Percentiles rank a stretch among this genome's conserved stretches.
phyloP scores from a whole-genome alignment of 2,888 invertebrate genomes.

The Nebria brevicollis region DNA sequence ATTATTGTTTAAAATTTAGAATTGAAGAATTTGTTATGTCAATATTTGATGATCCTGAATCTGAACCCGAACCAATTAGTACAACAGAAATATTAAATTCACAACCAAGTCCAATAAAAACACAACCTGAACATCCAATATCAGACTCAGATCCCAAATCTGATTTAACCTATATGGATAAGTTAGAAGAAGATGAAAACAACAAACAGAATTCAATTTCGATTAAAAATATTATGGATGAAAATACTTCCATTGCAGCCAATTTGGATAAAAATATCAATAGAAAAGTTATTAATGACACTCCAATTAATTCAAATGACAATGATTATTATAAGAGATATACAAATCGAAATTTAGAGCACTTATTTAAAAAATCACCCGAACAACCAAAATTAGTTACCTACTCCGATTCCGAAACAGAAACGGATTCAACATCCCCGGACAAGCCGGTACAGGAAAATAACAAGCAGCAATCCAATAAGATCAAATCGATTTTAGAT shows the following conservation, averaged over 20 bases:
- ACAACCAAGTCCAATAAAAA: too few species aligned
- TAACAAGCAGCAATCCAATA: neutral
- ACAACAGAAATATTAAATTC: neutral
- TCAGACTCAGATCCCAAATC: neutral
- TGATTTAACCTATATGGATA: neutral
- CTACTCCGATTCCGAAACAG: neutral
- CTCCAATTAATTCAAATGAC: neutral
- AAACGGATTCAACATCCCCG: neutral
- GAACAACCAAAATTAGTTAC: neutral
- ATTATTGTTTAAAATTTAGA: conserved; percentile 22
- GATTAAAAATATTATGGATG: neutral
- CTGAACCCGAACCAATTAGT: neutral
- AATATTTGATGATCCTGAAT: conserved; percentile 6
- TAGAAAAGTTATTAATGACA: neutral
- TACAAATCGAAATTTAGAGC: neutral
- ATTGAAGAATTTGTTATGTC: conserved; percentile 27
- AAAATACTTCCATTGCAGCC: too few species aligned
- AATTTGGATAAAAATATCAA: too few species aligned
- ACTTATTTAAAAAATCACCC: neutral
- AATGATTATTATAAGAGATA: neutral
- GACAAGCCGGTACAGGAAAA: neutral
- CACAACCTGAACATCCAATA: neutral
- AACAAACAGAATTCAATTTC: neutral
- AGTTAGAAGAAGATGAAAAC: neutral
- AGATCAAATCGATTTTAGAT: neutral